Base-by-base conservation (phyloP, 2,888 invertebrate species). In the Drosophila tanythrix region DNA sequence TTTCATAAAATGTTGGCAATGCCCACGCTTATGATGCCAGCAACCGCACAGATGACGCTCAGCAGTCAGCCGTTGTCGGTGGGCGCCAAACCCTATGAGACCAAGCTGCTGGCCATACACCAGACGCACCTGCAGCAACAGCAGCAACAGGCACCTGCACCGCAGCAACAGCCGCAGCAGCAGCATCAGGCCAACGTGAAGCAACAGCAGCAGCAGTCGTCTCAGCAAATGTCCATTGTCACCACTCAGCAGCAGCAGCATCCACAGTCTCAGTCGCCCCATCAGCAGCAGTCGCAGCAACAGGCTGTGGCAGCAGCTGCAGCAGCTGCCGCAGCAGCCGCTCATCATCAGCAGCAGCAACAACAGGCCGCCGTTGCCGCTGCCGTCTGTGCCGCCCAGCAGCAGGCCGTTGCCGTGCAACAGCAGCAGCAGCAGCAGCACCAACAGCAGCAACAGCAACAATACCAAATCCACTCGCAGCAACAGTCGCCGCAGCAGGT, bases 11-110 rank as follows among this genome's bases (percentile, higher is more conserved):
- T 93, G 93, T 93, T 93, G 93, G 93, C 93, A 81, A 93, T 93
- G 93, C 93, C 93, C 91, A 93, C 93, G 85, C 88, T 93, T 81
- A 93, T 93, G 93, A 93, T 93, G 93, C 93, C 93, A 88, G 93
- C 93, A 81, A 93, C 93, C 83, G 93, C 93, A 88, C 93, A 93
- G 83, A 93, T 93, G 92, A 91, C 93, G 85, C 91, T 93, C 82
- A 93, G 93, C 87, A 93, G 92, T 83, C 93, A 93, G 84, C 93
- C 92, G 64, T 76, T 93, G 75, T 92, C 93, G 62, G 92, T 92
- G 77, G 91, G 92, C 72, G 91, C 92, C 73, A 93, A 93, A 83
- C 93, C 93, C 59, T 93, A 93, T 57, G 93, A 93, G 90, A 93
- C 93, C 56, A 93, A 93, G 89, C 80, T 93, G 80, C 80, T 93